Percentiles rank a stretch among this genome's conserved stretches.
Evolutionary conservation across 2,888 invertebrate species (phyloP).

Genomic region (Ectemnius cavifrons): DNA sequence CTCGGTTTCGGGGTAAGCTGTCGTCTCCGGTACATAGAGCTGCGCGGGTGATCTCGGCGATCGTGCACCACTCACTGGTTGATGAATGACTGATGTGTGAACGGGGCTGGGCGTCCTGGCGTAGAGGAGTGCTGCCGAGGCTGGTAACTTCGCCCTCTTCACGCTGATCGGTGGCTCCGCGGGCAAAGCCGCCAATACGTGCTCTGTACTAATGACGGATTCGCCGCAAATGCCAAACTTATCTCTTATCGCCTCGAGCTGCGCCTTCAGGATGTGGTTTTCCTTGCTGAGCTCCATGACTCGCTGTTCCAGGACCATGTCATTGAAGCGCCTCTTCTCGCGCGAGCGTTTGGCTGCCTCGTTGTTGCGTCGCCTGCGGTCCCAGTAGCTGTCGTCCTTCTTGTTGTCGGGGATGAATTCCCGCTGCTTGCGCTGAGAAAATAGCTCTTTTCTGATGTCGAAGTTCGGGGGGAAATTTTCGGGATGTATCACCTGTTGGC

Average conservation of each 20-base stretch:
- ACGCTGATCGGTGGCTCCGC: conserved; percentile 91
- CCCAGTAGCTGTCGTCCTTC: conserved; percentile 99
- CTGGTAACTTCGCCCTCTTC: conserved; percentile 83
- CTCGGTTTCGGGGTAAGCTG: conserved; percentile 74
- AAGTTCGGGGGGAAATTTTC: conserved; percentile 72
- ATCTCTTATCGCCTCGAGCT: conserved; percentile 94
- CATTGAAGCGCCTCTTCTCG: conserved; percentile 97
- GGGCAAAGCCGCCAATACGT: conserved; percentile 91
- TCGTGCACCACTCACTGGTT: conserved; percentile 78
- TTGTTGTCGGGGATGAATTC: conserved; percentile 98
- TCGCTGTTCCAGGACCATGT: conserved; percentile 96
- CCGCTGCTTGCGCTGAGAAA: conserved; percentile 94
- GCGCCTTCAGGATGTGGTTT: conserved; percentile 95
- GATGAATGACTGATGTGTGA: conserved; percentile 83
- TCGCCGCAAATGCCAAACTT: conserved; percentile 95
- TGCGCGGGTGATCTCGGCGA: conserved; percentile 75
- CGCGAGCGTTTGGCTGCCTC: conserved; percentile 97
- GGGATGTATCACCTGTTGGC: conserved; percentile 73
- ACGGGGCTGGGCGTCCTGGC: conserved; percentile 80
- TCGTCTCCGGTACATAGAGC: conserved; percentile 74
- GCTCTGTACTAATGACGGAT: conserved; percentile 91
- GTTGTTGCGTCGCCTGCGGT: conserved; percentile 95
- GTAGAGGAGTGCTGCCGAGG: conserved; percentile 79
- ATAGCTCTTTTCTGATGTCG: conserved; percentile 87
- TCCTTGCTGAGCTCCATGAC: conserved; percentile 97